Evolutionary conservation across 92 coral and sea anemone genomes (phyloP).

Genomic region (Hydrozoanthus gracilis): DNA sequence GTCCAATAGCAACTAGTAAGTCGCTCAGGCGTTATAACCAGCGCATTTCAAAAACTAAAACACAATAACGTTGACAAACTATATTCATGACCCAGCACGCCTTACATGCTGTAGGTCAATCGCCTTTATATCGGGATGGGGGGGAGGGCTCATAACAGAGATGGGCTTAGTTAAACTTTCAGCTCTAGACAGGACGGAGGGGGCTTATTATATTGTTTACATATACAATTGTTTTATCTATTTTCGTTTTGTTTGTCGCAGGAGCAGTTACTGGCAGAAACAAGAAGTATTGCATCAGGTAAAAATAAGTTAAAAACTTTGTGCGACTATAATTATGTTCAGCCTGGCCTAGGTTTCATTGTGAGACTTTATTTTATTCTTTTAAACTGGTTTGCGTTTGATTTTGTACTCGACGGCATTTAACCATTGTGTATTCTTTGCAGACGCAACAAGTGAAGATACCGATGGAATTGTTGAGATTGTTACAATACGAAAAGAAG

Average conservation of each 20-base stretch:
- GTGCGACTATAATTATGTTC: too few species aligned
- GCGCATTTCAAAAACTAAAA: too few species aligned
- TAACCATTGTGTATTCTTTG: neutral
- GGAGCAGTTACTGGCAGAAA: constrained; percentile 35
- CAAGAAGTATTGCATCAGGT: constrained; percentile 39
- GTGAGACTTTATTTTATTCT: neutral
- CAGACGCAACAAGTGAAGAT: constrained; percentile 5
- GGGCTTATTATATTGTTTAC: neutral
- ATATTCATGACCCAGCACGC: too few species aligned
- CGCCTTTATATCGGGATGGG: too few species aligned
- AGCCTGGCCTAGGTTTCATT: too few species aligned
- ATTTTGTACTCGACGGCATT: neutral
- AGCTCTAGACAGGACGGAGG: neutral
- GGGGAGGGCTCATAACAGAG: too few species aligned
- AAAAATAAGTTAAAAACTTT: neutral
- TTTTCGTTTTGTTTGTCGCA: neutral
- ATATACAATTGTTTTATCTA: neutral
- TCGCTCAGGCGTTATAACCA: too few species aligned
- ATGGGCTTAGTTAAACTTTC: too few species aligned
- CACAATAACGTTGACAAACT: too few species aligned
- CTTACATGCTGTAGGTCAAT: too few species aligned
- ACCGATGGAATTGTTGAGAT: constrained; percentile 11
- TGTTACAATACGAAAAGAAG: constrained; percentile 19
- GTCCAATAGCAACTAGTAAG: too few species aligned
- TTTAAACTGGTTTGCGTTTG: neutral